A percentile compares a stretch with the other conserved stretches of the same genome.
Conservation (phyloP, 1,140 invertebrate genomes). For the Spodoptera litura region DNA sequence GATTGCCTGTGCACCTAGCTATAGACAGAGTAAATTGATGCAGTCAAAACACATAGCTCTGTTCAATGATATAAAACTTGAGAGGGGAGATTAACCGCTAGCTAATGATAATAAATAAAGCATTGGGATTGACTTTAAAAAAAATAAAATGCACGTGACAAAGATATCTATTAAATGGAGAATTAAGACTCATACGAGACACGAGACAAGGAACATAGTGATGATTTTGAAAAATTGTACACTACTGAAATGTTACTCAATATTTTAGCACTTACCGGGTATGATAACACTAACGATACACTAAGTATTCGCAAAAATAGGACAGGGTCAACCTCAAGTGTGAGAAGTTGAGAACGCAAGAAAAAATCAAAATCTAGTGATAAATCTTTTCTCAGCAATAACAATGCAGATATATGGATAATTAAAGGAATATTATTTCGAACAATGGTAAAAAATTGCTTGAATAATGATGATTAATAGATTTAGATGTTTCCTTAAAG, state of each 20-base stretch:
- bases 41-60: background rate
- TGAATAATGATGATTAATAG: constrained; percentile 7
- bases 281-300: constrained; percentile 43
- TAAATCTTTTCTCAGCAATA: constrained; percentile 45
- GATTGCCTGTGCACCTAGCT: constrained; percentile 10
- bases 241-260: constrained; percentile 1
- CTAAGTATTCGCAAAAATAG: constrained; percentile 53
- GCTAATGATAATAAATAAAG: background rate
- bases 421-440: constrained; percentile 31
- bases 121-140: no score
- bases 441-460: constrained; percentile 16
- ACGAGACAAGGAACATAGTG: no score
- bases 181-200: no score
- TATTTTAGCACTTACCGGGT: constrained; percentile 43
- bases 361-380: constrained; percentile 44
- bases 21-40: constrained; percentile 27
- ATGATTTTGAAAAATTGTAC: background rate
- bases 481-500: background rate
- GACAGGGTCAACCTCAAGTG: constrained; percentile 70
- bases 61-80: constrained; percentile 8
- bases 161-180: no score
- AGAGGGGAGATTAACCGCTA: background rate
- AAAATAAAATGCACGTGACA: no score
- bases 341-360: constrained; percentile 59
- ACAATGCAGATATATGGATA: constrained; percentile 15